A percentile compares a stretch with the other conserved stretches of the same genome.
These are phyloP conservation scores for Onychomys arenicola DNA, from an alignment of 2,797 vertebrate genomes.

Conservation along the genomic window DNA sequence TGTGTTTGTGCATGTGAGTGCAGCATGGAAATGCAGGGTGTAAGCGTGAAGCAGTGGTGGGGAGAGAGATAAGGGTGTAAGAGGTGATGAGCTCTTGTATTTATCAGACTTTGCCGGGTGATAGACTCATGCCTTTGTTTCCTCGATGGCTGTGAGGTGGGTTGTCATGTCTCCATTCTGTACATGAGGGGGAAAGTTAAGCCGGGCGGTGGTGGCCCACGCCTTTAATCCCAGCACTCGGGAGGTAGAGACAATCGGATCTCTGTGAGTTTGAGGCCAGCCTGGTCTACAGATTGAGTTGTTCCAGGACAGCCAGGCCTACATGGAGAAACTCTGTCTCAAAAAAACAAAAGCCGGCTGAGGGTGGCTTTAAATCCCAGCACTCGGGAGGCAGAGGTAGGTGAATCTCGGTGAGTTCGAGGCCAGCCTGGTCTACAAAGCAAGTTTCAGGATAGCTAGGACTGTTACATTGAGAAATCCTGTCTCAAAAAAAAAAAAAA, in stretches of 20 bases:
- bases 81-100: neutral
- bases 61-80: neutral
- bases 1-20: neutral
- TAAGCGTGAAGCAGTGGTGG: neutral
- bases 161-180: neutral
- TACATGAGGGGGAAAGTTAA: slow-evolving; percentile 2
- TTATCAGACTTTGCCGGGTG: neutral
- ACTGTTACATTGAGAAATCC: neutral
- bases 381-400: too few relatives aligned
- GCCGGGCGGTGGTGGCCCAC: neutral
- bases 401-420: too few relatives aligned
- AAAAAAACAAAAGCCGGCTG: too few relatives aligned
- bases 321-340: neutral
- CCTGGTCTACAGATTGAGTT: neutral
- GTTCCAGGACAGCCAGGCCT: neutral
- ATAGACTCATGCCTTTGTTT: neutral
- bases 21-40: neutral
- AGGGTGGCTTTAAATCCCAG: too few relatives aligned
- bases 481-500: too few relatives aligned
- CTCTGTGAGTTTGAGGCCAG: neutral
- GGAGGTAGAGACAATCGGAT: neutral
- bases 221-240: neutral
- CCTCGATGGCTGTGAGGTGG: neutral
- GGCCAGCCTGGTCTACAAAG: too few relatives aligned
- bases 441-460: neutral